These are phyloP conservation scores for Scopus umbretta DNA, from an alignment of 2,113 vertebrate species.

Conservation along the genomic window DNA sequence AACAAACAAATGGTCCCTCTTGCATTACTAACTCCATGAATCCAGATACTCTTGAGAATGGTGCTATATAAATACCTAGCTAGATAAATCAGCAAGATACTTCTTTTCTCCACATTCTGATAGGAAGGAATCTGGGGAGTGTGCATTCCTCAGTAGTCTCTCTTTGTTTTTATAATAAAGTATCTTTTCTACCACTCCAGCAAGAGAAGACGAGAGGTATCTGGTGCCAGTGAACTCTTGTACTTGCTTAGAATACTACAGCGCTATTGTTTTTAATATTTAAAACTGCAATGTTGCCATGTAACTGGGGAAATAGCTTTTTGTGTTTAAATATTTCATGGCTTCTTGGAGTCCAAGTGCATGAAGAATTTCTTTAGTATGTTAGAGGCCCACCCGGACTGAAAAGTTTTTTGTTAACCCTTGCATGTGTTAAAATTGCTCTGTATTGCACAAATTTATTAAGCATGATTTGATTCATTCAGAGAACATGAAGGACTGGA, in stretches of 20 bases:
- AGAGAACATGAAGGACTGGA: background rate
- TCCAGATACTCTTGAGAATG: background rate
- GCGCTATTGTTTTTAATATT: conserved; percentile 57
- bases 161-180: conserved; percentile 6
- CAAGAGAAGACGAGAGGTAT: background rate
- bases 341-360: background rate
- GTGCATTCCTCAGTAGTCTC: background rate
- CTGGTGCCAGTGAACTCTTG: conserved; percentile 33
- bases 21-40: background rate
- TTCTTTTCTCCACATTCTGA: background rate
- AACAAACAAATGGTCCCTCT: conserved; percentile 6
- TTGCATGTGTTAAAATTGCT: background rate
- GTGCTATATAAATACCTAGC: conserved; percentile 15
- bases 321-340: conserved; percentile 63
- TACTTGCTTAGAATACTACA: conserved; percentile 28
- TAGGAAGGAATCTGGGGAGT: background rate
- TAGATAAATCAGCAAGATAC: conserved; percentile 10
- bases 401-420: conserved; percentile 27
- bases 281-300: conserved; percentile 39
- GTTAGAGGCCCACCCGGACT: background rate
- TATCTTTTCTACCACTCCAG: background rate
- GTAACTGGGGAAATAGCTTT: conserved; percentile 37
- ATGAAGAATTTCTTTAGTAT: conserved; percentile 20
- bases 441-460: background rate
- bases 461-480: background rate